Percentiles rank a stretch among this genome's conserved stretches.
These are phyloP conservation scores for Drosophila birchii DNA, from an alignment of 2,888 invertebrate species.

Conservation along the genomic window DNA sequence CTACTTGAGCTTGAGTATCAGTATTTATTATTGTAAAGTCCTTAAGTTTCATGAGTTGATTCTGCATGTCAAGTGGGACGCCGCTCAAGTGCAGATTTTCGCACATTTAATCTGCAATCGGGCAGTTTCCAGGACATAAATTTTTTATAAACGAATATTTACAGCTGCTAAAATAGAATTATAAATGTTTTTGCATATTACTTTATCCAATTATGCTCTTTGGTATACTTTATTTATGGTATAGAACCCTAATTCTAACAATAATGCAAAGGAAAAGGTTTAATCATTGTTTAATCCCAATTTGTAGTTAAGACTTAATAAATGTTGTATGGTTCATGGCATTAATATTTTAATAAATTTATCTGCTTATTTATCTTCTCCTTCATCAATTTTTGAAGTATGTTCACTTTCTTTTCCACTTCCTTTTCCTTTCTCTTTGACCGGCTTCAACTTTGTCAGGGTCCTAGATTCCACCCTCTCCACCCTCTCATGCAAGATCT, in stretches of 20 bases:
- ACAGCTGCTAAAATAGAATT: background rate
- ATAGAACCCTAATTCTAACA: too few relatives aligned
- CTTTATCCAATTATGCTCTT: background rate
- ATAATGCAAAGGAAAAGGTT: too few relatives aligned
- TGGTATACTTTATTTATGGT: background rate
- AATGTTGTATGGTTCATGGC: too few relatives aligned
- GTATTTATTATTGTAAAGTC: slow-evolving; percentile 71
- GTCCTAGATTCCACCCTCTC: background rate
- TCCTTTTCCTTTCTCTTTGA: background rate
- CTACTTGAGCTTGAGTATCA: slow-evolving; percentile 72
- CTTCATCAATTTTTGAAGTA: too few relatives aligned
- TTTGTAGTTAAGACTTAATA: too few relatives aligned
- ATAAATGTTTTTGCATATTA: background rate
- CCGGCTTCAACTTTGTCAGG: too few relatives aligned
- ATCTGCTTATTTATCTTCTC: too few relatives aligned
- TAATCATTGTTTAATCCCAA: too few relatives aligned
- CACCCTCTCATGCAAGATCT: background rate
- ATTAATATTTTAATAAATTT: too few relatives aligned
- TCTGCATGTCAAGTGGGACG: slow-evolving; percentile 71
- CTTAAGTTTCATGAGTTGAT: slow-evolving; percentile 52
- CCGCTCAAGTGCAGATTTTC: slow-evolving; percentile 71
- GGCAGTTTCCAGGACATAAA: background rate
- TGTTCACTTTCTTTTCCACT: too few relatives aligned
- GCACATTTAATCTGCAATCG: slow-evolving; percentile 58
- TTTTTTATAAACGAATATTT: too few relatives aligned